Evolutionary conservation across 30 jellyfish, hydroid and myxozoan genomes (phyloP).

Genomic region (Aurelia aurita complex sp. Pacific): DNA sequence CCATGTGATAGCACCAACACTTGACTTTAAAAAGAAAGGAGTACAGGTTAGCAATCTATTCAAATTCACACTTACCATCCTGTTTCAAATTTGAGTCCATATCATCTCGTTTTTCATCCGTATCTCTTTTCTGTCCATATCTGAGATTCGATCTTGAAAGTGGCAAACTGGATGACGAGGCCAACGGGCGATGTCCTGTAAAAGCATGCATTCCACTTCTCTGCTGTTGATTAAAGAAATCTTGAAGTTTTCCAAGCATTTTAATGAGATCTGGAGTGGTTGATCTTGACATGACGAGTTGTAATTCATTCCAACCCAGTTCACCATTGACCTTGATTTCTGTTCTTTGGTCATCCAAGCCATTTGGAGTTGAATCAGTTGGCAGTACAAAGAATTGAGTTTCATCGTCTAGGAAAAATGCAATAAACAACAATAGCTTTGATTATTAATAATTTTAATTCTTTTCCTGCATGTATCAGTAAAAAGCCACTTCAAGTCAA

Average conservation of each 20-base stretch:
- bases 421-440: too few relatives aligned
- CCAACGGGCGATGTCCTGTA: slow-evolving; percentile 42
- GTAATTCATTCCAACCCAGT: slow-evolving; percentile 87
- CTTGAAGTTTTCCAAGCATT: slow-evolving; percentile 86
- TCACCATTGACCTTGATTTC: slow-evolving; percentile 71
- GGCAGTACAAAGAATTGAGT: slow-evolving; percentile 18
- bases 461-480: too few relatives aligned
- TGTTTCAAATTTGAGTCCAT: slow-evolving; percentile 16
- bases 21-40: too few relatives aligned
- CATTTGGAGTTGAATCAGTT: not conserved
- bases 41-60: too few relatives aligned
- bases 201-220: slow-evolving; percentile 93
- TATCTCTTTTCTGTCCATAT: slow-evolving; percentile 1
- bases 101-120: slow-evolving; percentile 34
- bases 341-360: slow-evolving; percentile 11
- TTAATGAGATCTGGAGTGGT: slow-evolving; percentile 89
- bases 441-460: too few relatives aligned
- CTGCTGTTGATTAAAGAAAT: slow-evolving; percentile 91
- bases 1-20: too few relatives aligned
- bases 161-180: slow-evolving; percentile 39
- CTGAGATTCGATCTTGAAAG: slow-evolving; percentile 20
- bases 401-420: slow-evolving; percentile 13
- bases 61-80: slow-evolving; percentile 35
- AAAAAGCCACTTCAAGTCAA: too few relatives aligned
- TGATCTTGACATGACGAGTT: slow-evolving; percentile 90